These are phyloP conservation scores for Epsilonema sp. DNA, from an alignment of 2,888 invertebrate genomes.

Conservation along the genomic window DNA sequence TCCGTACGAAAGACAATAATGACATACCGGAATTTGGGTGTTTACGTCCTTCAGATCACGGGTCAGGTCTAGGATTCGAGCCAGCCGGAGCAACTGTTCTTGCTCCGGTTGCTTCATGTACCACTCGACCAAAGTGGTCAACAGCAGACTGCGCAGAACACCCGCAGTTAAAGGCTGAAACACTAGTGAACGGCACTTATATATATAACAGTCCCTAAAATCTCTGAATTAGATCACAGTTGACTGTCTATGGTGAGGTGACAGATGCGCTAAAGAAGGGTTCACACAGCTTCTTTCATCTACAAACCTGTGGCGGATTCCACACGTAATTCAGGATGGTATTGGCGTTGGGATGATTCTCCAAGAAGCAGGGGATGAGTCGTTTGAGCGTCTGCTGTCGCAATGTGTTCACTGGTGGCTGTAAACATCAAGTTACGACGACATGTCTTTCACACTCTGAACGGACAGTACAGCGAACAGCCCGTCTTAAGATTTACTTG, in stretches of 20 bases:
- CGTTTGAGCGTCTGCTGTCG: constrained; percentile 66
- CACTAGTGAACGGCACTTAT: too few species aligned
- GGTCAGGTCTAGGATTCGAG: constrained; percentile 83
- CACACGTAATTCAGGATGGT: constrained; percentile 90
- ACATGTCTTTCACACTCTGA: too few species aligned
- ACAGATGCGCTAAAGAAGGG: too few species aligned
- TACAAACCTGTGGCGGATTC: too few species aligned
- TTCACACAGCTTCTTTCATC: too few species aligned
- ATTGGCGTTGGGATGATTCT: constrained; percentile 84
- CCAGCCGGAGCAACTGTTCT: constrained; percentile 75
- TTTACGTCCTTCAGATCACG: constrained; percentile 48
- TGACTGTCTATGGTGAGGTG: constrained; percentile 35
- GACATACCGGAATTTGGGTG: not conserved
- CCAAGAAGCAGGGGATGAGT: constrained; percentile 74
- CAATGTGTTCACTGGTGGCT: constrained; percentile 31
- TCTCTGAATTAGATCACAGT: constrained; percentile 9
- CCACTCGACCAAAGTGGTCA: constrained; percentile 95
- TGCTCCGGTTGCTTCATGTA: constrained; percentile 63
- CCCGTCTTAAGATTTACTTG: too few species aligned
- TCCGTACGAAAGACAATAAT: too few species aligned
- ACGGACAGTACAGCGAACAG: too few species aligned
- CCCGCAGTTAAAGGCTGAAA: not conserved
- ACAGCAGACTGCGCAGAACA: constrained; percentile 38
- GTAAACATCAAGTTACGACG: constrained; percentile 9
- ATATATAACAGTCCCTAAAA: constrained; percentile 11